Conservation (phyloP, 1,140 invertebrate genomes). For the Danaus plexippus region DNA sequence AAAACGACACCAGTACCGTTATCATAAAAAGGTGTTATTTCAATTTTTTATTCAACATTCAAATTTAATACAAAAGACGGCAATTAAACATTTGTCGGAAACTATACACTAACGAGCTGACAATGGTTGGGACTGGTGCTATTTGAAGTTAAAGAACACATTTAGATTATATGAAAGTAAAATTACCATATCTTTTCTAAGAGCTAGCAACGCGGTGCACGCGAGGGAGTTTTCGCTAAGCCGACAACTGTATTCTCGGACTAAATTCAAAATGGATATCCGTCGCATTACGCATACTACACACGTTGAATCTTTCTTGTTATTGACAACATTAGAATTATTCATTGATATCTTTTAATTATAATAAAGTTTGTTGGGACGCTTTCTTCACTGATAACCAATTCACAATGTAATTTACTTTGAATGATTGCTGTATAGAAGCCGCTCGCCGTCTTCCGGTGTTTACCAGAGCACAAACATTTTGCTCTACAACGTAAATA, state of each 20-base stretch:
- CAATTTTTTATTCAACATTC: too few species aligned
- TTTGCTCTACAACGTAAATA: constrained; percentile 45
- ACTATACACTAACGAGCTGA: too few species aligned
- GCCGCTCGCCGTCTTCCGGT: constrained; percentile 34
- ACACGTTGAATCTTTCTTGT: constrained; percentile 18
- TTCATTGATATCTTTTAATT: constrained; percentile 3
- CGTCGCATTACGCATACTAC: constrained; percentile 22
- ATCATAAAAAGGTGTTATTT: too few species aligned
- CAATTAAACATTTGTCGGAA: too few species aligned
- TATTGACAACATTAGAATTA: constrained; percentile 1
- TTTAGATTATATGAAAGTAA: background rate
- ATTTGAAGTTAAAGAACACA: too few species aligned
- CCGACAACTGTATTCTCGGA: constrained; percentile 21
- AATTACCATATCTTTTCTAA: constrained; percentile 26
- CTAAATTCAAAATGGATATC: constrained; percentile 24
- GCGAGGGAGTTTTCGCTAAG: constrained; percentile 17
- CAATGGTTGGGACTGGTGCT: too few species aligned
- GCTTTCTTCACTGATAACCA: constrained; percentile 3
- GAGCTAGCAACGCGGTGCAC: constrained; percentile 23
- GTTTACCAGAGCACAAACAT: constrained; percentile 46
- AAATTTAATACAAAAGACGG: too few species aligned
- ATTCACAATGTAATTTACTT: constrained; percentile 22
- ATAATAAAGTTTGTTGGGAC: constrained; percentile 3
- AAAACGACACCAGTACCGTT: too few species aligned
- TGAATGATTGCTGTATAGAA: constrained; percentile 28